Evolutionary conservation across 2,888 invertebrate genomes (phyloP), one percentile per base, ranked within the genome.

Genomic region (Dasysyrphus albostriatus): DNA sequence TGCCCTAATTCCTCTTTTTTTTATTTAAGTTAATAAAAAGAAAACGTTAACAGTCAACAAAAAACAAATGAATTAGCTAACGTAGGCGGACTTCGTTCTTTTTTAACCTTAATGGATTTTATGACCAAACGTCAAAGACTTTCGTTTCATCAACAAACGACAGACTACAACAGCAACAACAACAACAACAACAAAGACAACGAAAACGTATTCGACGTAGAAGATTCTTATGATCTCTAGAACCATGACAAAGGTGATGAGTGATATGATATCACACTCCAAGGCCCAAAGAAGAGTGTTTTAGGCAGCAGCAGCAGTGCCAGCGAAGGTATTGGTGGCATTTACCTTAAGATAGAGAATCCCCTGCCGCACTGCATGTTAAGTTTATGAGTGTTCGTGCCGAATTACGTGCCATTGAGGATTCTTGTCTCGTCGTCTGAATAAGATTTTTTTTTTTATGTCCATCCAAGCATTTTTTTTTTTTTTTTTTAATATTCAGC

Each of bases 361-460:
- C 29, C 42, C 54, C 10, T 12, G 5, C n/a, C 54, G 0, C 29
- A 0, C 16, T 1, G 12, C 34, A 14, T 47, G 61, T 56, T 44
- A 70, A 63, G 42, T 61, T 77, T 77, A 73, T 82, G 82, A 70
- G 82, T 44, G 74, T 82, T 85, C 77, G 85, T 82, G 77, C 82
- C 78, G 77, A 74, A 74, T 69, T 69, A 85, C 84, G 72, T 81
- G 59, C 44, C 72, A 85, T 85, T 82, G 77, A 58, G 82, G 42
- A 85, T 85, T 85, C 77, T 65, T 49, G 82, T 82, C 85, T 85
- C 77, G 77, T 85, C 77, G 72, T 51, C 67, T 69, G 54, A 24
- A 47, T 70, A 59, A 67, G 80, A 77, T 73, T 81, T 81, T 59
- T 47, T 49, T 29, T 39, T 19, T 65, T 32, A 9, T 61, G 73